Base-by-base conservation (phyloP, 2,113 vertebrate genomes). In the Pipra filicauda region DNA sequence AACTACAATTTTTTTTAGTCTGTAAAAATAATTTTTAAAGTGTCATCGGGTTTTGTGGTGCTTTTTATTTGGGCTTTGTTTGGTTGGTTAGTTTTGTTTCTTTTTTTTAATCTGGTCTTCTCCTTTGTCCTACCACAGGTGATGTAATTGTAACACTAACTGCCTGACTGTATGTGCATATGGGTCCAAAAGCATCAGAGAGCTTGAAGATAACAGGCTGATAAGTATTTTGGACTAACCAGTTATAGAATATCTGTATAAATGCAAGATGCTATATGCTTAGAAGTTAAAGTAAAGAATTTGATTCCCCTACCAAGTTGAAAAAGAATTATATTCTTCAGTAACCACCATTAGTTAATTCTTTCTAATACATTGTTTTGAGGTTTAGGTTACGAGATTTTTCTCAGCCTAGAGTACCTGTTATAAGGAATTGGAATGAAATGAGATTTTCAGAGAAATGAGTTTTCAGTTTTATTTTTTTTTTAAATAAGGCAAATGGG, bases 81-180 rank as follows among this genome's bases (percentile, higher is more conserved):
- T 37, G 2, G 3, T 51, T 44, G 9, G 9, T 35, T n/a, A 8
- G 1, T 1, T 43, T 13, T 8, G 0, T 11, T 46, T 14, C 4
- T 37, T 33, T 43, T 41, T 52, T 83, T 61, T 28, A 46, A 39
- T 55, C 17, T 28, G 4, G 22, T 44, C 18, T 39, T 83, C 33
- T 71, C 8, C 7, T 59, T 73, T 46, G 2, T 26, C 7, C 26
- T 78, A 13, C 22, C 7, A n/a, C 9, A 55, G 22, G 9, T 74
- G 18, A 46, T 52, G 12, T 11, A 82, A 72, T 5, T 11, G 39
- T 41, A 41, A 12, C 39, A 41, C 39, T 41, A 41, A 6, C 21
- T 52, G 8, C 3, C 57, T 64, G 37, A 44, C 26, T 44, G 2
- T 57, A 33, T 24, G 64, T 11, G 15, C 22, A 80, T 23, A 79